Evolutionary conservation across 1,140 invertebrate species (phyloP).

Genomic region (Antheraea mylitta): DNA sequence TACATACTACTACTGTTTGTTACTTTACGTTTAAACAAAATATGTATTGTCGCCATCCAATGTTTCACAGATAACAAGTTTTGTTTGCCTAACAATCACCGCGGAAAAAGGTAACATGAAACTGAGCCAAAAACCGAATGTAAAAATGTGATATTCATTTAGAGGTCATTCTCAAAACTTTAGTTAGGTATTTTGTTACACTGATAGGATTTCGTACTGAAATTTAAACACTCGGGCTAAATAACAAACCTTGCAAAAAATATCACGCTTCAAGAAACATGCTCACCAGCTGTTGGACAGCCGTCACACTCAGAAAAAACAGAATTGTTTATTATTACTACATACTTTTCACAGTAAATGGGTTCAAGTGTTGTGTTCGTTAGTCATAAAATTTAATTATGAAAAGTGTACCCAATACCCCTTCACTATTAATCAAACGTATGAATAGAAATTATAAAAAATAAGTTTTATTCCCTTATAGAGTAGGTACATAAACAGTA

Average conservation of each 20-base stretch:
- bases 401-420: constrained; percentile 18
- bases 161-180: constrained; percentile 14
- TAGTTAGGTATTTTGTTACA: constrained; percentile 33
- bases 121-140: not conserved
- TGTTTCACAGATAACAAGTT: too few species aligned
- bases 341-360: constrained; percentile 3
- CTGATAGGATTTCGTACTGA: constrained; percentile 60
- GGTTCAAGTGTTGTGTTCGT: not conserved
- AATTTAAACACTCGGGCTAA: constrained; percentile 56
- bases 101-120: not conserved
- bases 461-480: constrained; percentile 65
- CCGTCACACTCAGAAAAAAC: constrained; percentile 17
- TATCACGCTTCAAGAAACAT: constrained; percentile 61
- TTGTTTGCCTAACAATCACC: not conserved
- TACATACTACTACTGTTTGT: too few species aligned
- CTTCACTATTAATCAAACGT: constrained; percentile 49
- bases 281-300: constrained; percentile 54
- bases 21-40: too few species aligned
- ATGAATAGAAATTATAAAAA: constrained; percentile 68
- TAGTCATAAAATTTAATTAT: constrained; percentile 13
- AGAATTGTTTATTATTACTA: not conserved
- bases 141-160: not conserved
- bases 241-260: constrained; percentile 57
- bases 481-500: constrained; percentile 55
- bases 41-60: too few species aligned